A percentile compares a stretch with the other conserved stretches of the same genome.
Evolutionary conservation across 1,140 invertebrate species (phyloP).

Genomic region (Pygmarrhopalites habei): DNA sequence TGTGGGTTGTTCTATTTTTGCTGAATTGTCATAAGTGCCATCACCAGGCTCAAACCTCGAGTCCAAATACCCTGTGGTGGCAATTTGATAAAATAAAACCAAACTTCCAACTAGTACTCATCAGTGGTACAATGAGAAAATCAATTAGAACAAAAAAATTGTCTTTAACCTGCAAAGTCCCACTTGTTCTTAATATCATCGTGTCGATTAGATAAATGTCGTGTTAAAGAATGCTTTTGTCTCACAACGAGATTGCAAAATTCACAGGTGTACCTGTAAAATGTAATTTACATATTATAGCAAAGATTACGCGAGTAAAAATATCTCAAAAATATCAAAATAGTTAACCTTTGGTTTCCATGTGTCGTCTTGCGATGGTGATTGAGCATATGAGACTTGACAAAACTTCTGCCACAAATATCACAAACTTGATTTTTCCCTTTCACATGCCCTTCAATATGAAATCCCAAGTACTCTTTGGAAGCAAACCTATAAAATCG

Average conservation of each 20-base stretch:
- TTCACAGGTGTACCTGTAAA: constrained; percentile 47
- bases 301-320: too few relatives aligned
- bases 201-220: constrained; percentile 48
- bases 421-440: constrained; percentile 36
- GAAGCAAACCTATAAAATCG: constrained; percentile 45
- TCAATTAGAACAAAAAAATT: not conserved
- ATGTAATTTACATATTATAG: too few relatives aligned
- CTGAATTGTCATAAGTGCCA: not conserved
- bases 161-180: constrained; percentile 29
- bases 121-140: not conserved
- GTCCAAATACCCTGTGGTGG: constrained; percentile 4
- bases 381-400: constrained; percentile 45
- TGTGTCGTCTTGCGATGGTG: constrained; percentile 46
- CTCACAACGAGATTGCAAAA: constrained; percentile 44
- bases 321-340: too few relatives aligned
- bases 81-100: not conserved
- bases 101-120: not conserved
- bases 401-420: constrained; percentile 47
- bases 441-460: constrained; percentile 44
- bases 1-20: not conserved
- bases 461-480: constrained; percentile 46
- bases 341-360: constrained; percentile 45
- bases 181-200: constrained; percentile 38
- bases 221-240: constrained; percentile 44
- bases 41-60: not conserved